A percentile compares a stretch with the other conserved stretches of the same genome.
Conservation (phyloP, 2,888 invertebrate genomes). For the Cylindroiulus punctatus region DNA sequence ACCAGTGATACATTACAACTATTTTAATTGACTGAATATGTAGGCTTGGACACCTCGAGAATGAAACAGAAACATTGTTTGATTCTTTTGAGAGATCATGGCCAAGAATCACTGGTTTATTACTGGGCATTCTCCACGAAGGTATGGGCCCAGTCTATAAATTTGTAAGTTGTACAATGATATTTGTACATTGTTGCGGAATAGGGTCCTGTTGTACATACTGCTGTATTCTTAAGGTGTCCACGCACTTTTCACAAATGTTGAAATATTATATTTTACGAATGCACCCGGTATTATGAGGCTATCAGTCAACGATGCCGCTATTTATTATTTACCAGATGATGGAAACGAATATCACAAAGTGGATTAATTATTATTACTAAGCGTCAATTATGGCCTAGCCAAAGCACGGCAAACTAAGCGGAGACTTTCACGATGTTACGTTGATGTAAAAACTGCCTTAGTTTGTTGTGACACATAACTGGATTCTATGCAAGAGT, state of each 20-base stretch:
- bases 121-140: too few species aligned
- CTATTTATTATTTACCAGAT: conserved; percentile 6
- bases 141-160: too few species aligned
- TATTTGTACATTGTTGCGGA: not conserved
- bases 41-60: not conserved
- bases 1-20: not conserved
- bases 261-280: not conserved
- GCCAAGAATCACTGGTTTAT: too few species aligned
- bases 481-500: conserved; percentile 13
- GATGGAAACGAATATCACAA: not conserved
- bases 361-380: not conserved
- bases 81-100: too few species aligned
- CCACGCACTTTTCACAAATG: not conserved
- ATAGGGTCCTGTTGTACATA: not conserved
- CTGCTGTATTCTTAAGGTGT: not conserved
- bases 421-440: not conserved
- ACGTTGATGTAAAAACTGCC: not conserved
- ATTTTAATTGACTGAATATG: not conserved
- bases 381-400: not conserved
- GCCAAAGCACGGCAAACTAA: not conserved
- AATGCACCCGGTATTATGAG: conserved; percentile 21
- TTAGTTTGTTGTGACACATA: not conserved
- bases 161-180: too few species aligned
- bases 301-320: not conserved
- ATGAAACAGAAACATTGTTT: too few species aligned